Base-by-base conservation (phyloP, 2,888 invertebrate species). In the Lasioglossum calceatum region DNA sequence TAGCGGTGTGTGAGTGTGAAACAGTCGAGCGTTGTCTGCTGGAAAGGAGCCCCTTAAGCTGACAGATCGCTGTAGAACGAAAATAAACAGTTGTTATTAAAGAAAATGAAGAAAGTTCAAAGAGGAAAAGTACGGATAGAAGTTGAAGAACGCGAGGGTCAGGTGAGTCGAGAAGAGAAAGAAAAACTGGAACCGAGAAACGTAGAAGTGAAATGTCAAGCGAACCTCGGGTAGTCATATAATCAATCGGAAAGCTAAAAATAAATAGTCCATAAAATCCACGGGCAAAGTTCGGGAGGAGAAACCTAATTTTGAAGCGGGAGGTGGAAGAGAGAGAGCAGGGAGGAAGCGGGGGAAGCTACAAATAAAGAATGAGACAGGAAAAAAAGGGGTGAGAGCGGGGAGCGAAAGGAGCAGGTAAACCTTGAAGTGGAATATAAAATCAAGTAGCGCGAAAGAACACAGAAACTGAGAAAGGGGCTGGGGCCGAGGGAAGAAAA, bases 361-460 rank as follows among this genome's bases (percentile, higher is more conserved):
- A 67, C 67, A 67, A 67, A 67, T 67, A 67, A 67, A 67, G 67
- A 67, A 67, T 36, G 19, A 67, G 67, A 36, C 67, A 67, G 36
- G 67, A 7, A 19, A 39, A 70, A 70, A 39, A 23, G 39, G 70
- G 1, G 8, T 4, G 39, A 10, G 16, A 10, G 19, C 39, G 4
- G 10, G 23, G 39, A 67, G 32, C 19, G 36, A 23, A 70, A 70
- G 61, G 61, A 70, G 39, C 70, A 70, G 36, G 70, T 36, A 70
- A 36, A 70, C 39, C 70, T 36, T 70, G 70, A 70, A 70, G 70
- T 39, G 70, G 70, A 70, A 70, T 70, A 70, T 70, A 70, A 70
- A 70, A 70, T 70, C 70, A 70, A 70, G 70, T 70, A 70, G 70
- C 70, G 10, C 36, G 73, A 47, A 73, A 47, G 73, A 27, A 47